Conservation (phyloP, 2,113 vertebrate genomes). For the Trematomus loennbergii region DNA sequence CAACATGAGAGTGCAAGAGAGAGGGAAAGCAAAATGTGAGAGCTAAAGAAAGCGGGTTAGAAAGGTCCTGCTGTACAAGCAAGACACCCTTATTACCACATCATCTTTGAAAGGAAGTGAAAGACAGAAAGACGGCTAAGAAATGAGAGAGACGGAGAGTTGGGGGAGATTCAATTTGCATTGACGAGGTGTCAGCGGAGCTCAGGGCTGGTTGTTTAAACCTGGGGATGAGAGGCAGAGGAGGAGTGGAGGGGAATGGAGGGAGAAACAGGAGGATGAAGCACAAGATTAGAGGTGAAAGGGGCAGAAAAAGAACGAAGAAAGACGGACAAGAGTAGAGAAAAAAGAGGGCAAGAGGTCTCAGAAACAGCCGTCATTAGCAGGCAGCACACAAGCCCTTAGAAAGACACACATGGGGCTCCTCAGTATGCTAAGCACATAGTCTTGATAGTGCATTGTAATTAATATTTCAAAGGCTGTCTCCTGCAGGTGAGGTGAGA, state of each 20-base stretch:
- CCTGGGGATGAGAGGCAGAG: neutral
- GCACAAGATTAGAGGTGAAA: constrained; percentile 53
- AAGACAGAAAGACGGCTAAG: constrained; percentile 18
- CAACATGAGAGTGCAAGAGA: neutral
- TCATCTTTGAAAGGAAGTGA: constrained; percentile 44
- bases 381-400: constrained; percentile 67
- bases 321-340: constrained; percentile 50
- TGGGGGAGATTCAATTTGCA: constrained; percentile 61
- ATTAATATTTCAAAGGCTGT: constrained; percentile 78
- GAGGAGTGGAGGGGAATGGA: neutral
- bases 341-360: constrained; percentile 70
- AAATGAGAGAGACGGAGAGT: constrained; percentile 32
- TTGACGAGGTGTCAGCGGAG: constrained; percentile 43
- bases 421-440: constrained; percentile 68
- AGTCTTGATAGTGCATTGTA: constrained; percentile 63
- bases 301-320: constrained; percentile 17
- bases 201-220: constrained; percentile 52
- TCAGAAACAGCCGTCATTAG: constrained; percentile 72
- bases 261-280: constrained; percentile 26
- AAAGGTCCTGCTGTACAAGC: constrained; percentile 41
- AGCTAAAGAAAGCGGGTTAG: constrained; percentile 47
- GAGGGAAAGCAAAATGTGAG: constrained; percentile 20
- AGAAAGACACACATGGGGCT: constrained; percentile 40
- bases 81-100: constrained; percentile 62
- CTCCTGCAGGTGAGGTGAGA: constrained; percentile 68